Base-by-base conservation (phyloP, 2,113 vertebrate species). In the Pygoscelis adeliae region DNA sequence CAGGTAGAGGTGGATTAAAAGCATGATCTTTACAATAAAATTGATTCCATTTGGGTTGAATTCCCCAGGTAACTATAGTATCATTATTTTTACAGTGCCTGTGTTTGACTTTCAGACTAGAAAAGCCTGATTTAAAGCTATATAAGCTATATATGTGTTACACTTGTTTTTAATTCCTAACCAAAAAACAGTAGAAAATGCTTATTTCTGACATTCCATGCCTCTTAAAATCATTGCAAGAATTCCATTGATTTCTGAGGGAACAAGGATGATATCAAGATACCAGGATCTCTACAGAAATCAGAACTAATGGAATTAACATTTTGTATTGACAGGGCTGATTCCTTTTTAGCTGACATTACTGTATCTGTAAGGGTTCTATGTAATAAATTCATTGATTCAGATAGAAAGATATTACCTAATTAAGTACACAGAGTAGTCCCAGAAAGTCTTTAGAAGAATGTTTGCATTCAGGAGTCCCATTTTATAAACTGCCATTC, bases 1-100 rank as follows among this genome's bases (percentile, higher is more conserved):
- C 52, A 96, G 95, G 90, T 96, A 97, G 47, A 96, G n/a, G 79
- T 85, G 47, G 32, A 91, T 96, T 95, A 81, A 95, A 86, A 91
- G 7, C 44, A 58, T 93, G 70, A 74, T 93, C 62, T 93, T 97
- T 91, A 82, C 73, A 42, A 84, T 38, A n/a, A 50, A 89, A 47
- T 58, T 80, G 42, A 76, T 56, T 50, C 82, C 85, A 38, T 18
- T 26, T 46, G 32, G 32, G 53, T 63, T 84, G 59, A 58, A 46
- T 83, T 89, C 13, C 50, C n/a, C 34, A 56, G 66, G 13, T 89
- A 86, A 73, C 20, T 59, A 8, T 27, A 86, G 27, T 15, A n/a
- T 86, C 49, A 36, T 87, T 94, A 79, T 91, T 89, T 92, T 84
- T 21, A 76, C 20, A n/a, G 25, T 32, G 9, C 6, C 27, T 67